Base-by-base conservation (phyloP, 2,113 vertebrate species). In the Caranx ignobilis region DNA sequence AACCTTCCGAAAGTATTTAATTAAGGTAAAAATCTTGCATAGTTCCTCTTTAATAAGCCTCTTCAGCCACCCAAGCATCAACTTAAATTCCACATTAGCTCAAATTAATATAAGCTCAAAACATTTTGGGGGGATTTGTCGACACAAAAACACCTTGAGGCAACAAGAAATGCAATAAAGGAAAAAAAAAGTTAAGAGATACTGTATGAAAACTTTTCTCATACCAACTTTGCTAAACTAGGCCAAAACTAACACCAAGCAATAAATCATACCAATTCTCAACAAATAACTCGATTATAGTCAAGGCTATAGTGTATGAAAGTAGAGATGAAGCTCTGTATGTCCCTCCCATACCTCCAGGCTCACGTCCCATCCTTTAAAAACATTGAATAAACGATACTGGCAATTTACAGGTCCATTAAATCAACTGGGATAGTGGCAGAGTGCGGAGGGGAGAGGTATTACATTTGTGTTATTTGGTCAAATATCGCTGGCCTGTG, bases 381-480 rank as follows among this genome's bases (percentile, higher is more conserved):
- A 84, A 85, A 81, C 66, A 83, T 47, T 79, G 67, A 89, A 87
- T 83, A 86, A 84, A 90, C 77, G 79, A 76, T 64, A 88, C 78
- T 87, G 70, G 71, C 91, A 61, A 77, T 87, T 91, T 89, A 86
- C 78, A 87, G 85, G 77, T 88, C 86, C 72, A 90, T 85, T 91
- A 85, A 88, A 90, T 88, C 83, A 91, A 70, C 74, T 55, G 79
- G 75, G 69, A 84, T 82, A 74, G 88, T 68, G 72, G 55, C 11
- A 9, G 80, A 75, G 81, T 74, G 74, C 39, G 3, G 68, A 82
- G 73, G 82, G 77, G 64, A 84, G 76, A 86, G 57, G 80, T 76
- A 92, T 92, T 88, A 92, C 81, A 84, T 90, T 87, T 88, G 90
- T 90, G 89, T 85, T 87, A 82, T 90, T 90, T 89, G 89, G 77